Base-by-base conservation (phyloP, 2,888 invertebrate genomes). In the Mactromeris polynyma region DNA sequence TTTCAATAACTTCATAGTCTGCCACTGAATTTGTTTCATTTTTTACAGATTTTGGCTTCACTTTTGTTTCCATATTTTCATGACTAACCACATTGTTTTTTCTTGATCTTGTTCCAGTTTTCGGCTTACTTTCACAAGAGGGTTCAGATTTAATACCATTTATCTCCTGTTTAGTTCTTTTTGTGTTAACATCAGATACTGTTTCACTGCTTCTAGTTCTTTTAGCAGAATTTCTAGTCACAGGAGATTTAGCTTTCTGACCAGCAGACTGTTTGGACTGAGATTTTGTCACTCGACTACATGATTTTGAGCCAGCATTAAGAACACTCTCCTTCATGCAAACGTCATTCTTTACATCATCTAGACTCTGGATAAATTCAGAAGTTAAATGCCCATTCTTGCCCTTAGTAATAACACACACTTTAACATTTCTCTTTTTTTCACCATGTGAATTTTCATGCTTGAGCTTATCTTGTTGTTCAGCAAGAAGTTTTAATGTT, bases 1-100 rank as follows among this genome's bases (percentile, higher is more conserved):
- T 87, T 54, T 83, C 77, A 81, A 88, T 90, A 21, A 89, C 83
- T 81, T 84, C 87, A 80, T 40, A 80, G 54, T 85, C 86, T 33
- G 73, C 51, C 33, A 85, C 81, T 19, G 42, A 2, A 36, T 33
- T 80, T 21, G 46, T 42, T 78, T 85, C 58, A 58, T 42, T 64
- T 54, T 31, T 36, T 31, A 51, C n/a, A 36, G n/a, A 11, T 80
- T 85, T 81, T 80, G 42, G 69, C 19, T 80, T 33, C 0, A 58
- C 58, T 33, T 79, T 46, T 64, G 40, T 80, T 33, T 33, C 33
- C 19, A 69, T 36, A 33, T 73, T 58, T 58, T 40, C 46, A 40
- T 86, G 42, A n/a, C 42, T 86, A 36, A 82, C 77, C 38, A 21
- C 14, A 36, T 58, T 19, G 11, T 64, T 42, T 79, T 79, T 79